Evolutionary conservation across 2,888 invertebrate species (phyloP).

Genomic region (Eupithecia centaureata): DNA sequence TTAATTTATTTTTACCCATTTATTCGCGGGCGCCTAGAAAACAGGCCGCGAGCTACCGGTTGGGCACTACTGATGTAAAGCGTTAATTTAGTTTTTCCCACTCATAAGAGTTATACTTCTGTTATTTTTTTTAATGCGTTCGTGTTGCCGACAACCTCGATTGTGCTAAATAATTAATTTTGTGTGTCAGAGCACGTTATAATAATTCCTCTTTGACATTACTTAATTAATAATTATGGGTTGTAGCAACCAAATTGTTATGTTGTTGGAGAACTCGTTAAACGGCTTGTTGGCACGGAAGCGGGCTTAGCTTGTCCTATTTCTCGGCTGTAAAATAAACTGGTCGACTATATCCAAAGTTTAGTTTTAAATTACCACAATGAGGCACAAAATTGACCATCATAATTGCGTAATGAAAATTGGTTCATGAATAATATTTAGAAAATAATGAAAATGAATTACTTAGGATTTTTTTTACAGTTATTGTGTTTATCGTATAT

Average conservation of each 20-base stretch:
- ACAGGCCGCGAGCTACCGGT: no score
- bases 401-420: neutral
- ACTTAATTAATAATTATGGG: slow-evolving; percentile 14
- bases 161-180: neutral
- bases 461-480: no score
- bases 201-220: slow-evolving; percentile 4
- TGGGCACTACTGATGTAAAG: no score
- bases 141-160: neutral
- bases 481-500: no score
- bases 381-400: neutral
- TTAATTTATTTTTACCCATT: no score
- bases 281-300: slow-evolving; percentile 53
- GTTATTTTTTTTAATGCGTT: neutral
- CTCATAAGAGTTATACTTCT: neutral
- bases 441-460: neutral
- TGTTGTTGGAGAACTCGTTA: slow-evolving; percentile 28
- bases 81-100: neutral
- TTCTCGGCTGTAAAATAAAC: slow-evolving; percentile 27
- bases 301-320: slow-evolving; percentile 39
- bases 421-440: neutral
- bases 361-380: slow-evolving; percentile 20
- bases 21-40: no score
- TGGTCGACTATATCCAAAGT: slow-evolving; percentile 46
- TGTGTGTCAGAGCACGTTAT: neutral
- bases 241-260: slow-evolving; percentile 27